Evolutionary conservation across 2,113 vertebrate genomes (phyloP).

Genomic region (Phainopepla nitens): DNA sequence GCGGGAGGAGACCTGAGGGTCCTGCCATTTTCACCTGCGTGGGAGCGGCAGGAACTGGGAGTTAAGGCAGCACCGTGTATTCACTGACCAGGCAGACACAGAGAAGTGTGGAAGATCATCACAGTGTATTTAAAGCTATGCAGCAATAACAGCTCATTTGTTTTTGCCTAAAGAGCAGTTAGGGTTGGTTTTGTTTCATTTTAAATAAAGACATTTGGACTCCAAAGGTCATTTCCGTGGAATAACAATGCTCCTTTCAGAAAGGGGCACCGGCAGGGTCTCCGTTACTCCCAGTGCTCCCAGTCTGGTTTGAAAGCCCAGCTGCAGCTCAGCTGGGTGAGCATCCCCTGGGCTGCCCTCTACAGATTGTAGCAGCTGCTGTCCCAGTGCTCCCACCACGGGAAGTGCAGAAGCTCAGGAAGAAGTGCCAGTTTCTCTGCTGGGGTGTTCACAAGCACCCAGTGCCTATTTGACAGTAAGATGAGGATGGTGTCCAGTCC

Average conservation of each 20-base stretch:
- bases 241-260: slow-evolving; percentile 51
- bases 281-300: background rate
- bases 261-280: slow-evolving; percentile 16
- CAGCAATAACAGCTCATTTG: background rate
- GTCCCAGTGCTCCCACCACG: accelerated
- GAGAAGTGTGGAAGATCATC: background rate
- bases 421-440: background rate
- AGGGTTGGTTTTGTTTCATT: slow-evolving; percentile 37
- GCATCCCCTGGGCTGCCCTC: background rate
- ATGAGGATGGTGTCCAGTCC: background rate
- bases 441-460: background rate
- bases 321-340: accelerated
- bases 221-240: slow-evolving; percentile 48
- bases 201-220: slow-evolving; percentile 21
- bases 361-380: background rate
- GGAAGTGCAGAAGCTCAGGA: background rate
- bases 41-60: background rate
- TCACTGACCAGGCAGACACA: background rate
- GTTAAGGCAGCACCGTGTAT: background rate
- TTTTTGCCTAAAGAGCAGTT: background rate
- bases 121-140: background rate
- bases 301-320: background rate
- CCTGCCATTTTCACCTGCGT: background rate
- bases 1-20: background rate
- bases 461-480: background rate